Evolutionary conservation across 1,140 invertebrate genomes (phyloP).

Genomic region (Nasonia longicornis): DNA sequence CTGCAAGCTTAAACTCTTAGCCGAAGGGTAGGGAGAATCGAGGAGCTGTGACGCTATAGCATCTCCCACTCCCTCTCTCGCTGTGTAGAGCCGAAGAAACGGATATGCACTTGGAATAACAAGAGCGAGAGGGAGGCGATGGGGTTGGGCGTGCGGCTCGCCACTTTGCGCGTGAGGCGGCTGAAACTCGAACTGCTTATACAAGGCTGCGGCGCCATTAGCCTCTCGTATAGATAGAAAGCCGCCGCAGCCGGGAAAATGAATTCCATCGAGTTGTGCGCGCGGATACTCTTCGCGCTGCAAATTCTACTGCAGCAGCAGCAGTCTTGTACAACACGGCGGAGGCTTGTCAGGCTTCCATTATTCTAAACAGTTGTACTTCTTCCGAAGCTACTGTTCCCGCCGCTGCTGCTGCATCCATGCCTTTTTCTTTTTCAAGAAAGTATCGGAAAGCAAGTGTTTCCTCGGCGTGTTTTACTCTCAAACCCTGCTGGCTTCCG

Average conservation of each 20-base stretch:
- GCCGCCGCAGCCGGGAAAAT: conserved; percentile 12
- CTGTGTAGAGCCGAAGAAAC: conserved; percentile 22
- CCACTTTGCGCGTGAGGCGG: conserved; percentile 20
- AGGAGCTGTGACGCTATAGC: neutral
- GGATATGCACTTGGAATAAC: conserved; percentile 53
- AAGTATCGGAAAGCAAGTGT: no score
- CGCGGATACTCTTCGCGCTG: neutral
- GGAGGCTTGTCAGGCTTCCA: conserved; percentile 21
- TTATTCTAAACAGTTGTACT: conserved; percentile 40
- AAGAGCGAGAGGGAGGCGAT: conserved; percentile 33
- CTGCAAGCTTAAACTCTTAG: conserved; percentile 46
- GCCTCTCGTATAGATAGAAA: neutral
- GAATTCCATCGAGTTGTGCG: conserved; percentile 13
- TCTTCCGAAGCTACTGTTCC: neutral
- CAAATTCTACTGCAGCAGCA: neutral
- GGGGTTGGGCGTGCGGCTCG: neutral
- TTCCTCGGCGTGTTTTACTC: no score
- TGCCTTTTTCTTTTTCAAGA: no score
- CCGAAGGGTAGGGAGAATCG: conserved; percentile 4
- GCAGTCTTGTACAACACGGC: neutral
- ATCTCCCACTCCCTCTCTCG: neutral
- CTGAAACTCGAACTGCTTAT: conserved; percentile 35
- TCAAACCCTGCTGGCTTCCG: no score
- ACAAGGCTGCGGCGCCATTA: neutral
- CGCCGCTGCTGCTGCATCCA: neutral